phyloP scores from a whole-genome alignment of 2,888 invertebrate genomes.

The Monoplex corrugatus region DNA sequence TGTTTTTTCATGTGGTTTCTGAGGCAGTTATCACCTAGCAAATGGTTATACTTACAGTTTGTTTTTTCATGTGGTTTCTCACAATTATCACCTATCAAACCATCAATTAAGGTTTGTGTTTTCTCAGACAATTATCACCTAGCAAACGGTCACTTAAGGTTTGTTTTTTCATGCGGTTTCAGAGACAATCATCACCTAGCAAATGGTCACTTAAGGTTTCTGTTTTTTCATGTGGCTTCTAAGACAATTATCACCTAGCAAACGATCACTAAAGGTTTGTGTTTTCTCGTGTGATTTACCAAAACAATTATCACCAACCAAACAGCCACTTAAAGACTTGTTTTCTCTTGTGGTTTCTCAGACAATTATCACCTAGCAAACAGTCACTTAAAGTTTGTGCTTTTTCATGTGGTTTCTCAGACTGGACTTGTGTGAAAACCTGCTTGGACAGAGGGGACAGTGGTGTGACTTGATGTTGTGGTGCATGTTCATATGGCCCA shows the following conservation, averaged over 20 bases:
- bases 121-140: neutral
- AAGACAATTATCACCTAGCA: neutral
- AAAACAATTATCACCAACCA: neutral
- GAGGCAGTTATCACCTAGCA: too few relatives aligned
- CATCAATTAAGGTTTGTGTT: neutral
- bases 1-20: too few relatives aligned
- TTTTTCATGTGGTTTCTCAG: slow-evolving; percentile 47
- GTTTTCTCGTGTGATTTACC: too few relatives aligned
- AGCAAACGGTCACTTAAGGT: neutral
- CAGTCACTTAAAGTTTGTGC: too few relatives aligned
- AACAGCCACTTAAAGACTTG: neutral
- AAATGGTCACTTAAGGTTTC: too few relatives aligned
- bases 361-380: too few relatives aligned
- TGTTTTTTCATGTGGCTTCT: too few relatives aligned
- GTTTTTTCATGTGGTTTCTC: too few relatives aligned
- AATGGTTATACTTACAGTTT: too few relatives aligned
- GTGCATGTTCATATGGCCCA: slow-evolving; percentile 55
- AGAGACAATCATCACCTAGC: too few relatives aligned
- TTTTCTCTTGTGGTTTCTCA: neutral
- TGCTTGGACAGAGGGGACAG: slow-evolving; percentile 49
- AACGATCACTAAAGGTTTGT: neutral
- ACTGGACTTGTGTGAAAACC: slow-evolving; percentile 51
- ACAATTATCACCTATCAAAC: neutral
- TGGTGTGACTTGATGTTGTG: slow-evolving; percentile 50
- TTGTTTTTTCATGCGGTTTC: neutral